Evolutionary conservation across 35 echinoderm and acorn worm genomes (phyloP), one percentile per base, ranked within the genome.

Genomic region (Ophiothrix spiculata): DNA sequence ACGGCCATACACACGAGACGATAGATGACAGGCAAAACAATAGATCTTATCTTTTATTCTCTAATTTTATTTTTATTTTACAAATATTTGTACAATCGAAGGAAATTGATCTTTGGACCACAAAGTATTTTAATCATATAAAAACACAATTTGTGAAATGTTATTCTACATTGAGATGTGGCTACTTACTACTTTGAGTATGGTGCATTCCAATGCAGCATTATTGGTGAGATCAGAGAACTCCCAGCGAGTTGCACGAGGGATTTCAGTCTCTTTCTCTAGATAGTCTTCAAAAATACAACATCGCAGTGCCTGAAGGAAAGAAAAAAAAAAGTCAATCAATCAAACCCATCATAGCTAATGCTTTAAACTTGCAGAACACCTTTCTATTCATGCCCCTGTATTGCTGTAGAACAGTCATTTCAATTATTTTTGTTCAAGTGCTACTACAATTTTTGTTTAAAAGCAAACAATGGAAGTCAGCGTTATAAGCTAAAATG

Each of bases 171-270:
- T n/a, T n/a, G n/a, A 16, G 14, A 16, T 23, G 23, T 19, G 25
- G 23, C 39, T 23, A 39, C 80, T 81, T 88, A 95, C 93, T 39
- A 84, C 78, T 84, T 79, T 97, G 33, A 92, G 35, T 33, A 98
- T 45, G 19, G 86, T 94, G 75, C 92, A 98, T 14, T 94, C 85
- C 40, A 98, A 54, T 28, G 83, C 41, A 23, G 87, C 81, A 38
- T 94, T 80, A 32, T 79, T 76, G 8, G 86, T 89, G 0, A 87
- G 64, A 42, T 94, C 95, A 39, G 83, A 85, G 89, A 98, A 98
- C 78, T 98, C 88, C 95, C 95, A 98, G 32, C 95, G 88, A 38
- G 92, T 92, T 82, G 91, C 88, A 12, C 89, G 76, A 34, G 95
- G 91, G 15, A 98, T 38, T 15, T 88, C 91, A 15, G 82, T 86